phyloP scores from a whole-genome alignment of 2,888 invertebrate genomes.

The Melipona beecheii region DNA sequence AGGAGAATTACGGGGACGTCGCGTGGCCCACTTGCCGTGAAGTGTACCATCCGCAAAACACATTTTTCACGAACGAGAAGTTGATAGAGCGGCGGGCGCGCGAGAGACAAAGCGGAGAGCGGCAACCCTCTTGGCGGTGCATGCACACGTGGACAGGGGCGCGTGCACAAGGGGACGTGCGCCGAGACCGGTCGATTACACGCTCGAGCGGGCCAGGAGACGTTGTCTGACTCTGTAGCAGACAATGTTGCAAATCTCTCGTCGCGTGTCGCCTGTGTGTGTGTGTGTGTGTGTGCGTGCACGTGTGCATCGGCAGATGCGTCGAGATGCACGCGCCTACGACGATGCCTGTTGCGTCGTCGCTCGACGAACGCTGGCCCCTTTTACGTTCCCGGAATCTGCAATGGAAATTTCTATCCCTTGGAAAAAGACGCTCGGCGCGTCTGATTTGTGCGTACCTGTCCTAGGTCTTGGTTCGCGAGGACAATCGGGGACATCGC shows the following conservation, averaged over 20 bases:
- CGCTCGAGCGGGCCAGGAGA: slow-evolving; percentile 68
- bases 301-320: slow-evolving; percentile 42
- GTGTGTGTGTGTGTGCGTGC: slow-evolving; percentile 1
- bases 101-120: slow-evolving; percentile 35
- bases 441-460: neutral
- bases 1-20: slow-evolving; percentile 30
- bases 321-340: slow-evolving; percentile 47
- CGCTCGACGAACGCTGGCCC: slow-evolving; percentile 8
- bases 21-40: slow-evolving; percentile 29
- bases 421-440: slow-evolving; percentile 36
- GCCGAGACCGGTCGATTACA: slow-evolving; percentile 70
- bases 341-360: slow-evolving; percentile 68
- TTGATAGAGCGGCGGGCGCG: slow-evolving; percentile 26
- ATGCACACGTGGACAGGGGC: slow-evolving; percentile 24
- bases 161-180: slow-evolving; percentile 44
- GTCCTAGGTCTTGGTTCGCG: neutral
- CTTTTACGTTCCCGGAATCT: slow-evolving; percentile 58
- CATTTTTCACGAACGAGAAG: slow-evolving; percentile 44
- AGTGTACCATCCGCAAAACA: slow-evolving; percentile 33
- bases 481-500: neutral
- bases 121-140: slow-evolving; percentile 10
- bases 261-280: slow-evolving; percentile 28
- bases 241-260: slow-evolving; percentile 68
- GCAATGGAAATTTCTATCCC: slow-evolving; percentile 60
- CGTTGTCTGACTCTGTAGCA: slow-evolving; percentile 62